Conservation (phyloP, 2,888 invertebrate genomes). For the Drosophila rubida region DNA sequence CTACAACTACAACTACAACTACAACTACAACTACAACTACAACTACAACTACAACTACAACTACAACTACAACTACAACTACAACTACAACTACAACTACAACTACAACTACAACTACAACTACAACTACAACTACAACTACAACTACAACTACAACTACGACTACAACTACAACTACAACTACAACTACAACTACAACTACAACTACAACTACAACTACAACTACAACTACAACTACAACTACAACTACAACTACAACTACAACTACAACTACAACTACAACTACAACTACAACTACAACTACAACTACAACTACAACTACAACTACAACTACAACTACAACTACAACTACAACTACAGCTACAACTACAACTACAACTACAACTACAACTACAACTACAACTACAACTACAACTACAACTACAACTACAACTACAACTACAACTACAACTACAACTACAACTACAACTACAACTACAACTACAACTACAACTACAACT, state of each 20-base stretch:
- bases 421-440: slow-evolving; percentile 30
- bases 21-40: slow-evolving; percentile 31
- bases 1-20: slow-evolving; percentile 39
- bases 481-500: slow-evolving; percentile 30
- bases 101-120: slow-evolving; percentile 32
- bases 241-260: slow-evolving; percentile 39
- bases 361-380: slow-evolving; percentile 31
- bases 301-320: slow-evolving; percentile 39
- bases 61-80: slow-evolving; percentile 39
- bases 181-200: slow-evolving; percentile 39
- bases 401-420: slow-evolving; percentile 38
- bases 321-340: slow-evolving; percentile 31
- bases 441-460: slow-evolving; percentile 34
- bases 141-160: slow-evolving; percentile 31
- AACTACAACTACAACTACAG: slow-evolving; percentile 28
- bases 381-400: slow-evolving; percentile 34
- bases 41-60: slow-evolving; percentile 32
- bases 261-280: slow-evolving; percentile 31
- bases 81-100: slow-evolving; percentile 31
- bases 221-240: slow-evolving; percentile 32
- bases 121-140: slow-evolving; percentile 39
- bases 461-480: slow-evolving; percentile 38
- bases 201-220: slow-evolving; percentile 31
- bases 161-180: slow-evolving; percentile 31
- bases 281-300: slow-evolving; percentile 32